Evolutionary conservation across 2,888 invertebrate genomes (phyloP), one percentile per base, ranked within the genome.

Genomic region (Anagyrus pseudococci): DNA sequence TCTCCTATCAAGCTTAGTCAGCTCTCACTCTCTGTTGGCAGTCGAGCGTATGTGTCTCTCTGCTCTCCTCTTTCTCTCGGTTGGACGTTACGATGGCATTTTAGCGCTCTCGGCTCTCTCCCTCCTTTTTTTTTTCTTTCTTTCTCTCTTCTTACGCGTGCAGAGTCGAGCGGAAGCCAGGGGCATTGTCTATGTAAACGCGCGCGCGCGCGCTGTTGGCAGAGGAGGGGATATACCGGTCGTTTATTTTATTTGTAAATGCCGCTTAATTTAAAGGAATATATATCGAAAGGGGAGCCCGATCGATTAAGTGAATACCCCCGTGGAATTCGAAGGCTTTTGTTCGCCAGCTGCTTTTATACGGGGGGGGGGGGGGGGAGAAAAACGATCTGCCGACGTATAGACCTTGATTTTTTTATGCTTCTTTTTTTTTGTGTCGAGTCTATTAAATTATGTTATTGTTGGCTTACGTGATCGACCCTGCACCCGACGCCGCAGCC

Each of bases 401-500:
- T 17, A 17, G 17, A 44, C 44, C 44, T 20, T 44, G 44, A 44
- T n/a, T 17, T 7, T 2, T 4, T 4, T 37, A 13, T 37, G 3
- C n/a, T 37, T 29, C 29, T 37, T 37, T 37, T 37, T 37, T 8
- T 13, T 13, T 37, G 10, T 37, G 10, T 37, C 33, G 4, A 44
- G 17, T 20, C 22, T 17, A 2, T 17, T n/a, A 17, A 22, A 17
- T 44, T 2, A 17, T 23, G 53, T 8, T 13, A 37, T n/a, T 50
- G 37, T 15, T 44, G 4, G 55, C 67, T 84, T 83, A 90, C 91
- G 85, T 91, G 89, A 78, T 88, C 86, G 62, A 89, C 85, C 78
- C 87, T 88, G 82, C 91, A 91, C 66, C 87, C 86, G 41, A 85
- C 84, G 37, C 88, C 89, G 73, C 90, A 91, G 68, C 86, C 88